Percentiles rank a stretch among this genome's conserved stretches.
These are phyloP conservation scores for Ceramica pisi DNA, from an alignment of 2,888 invertebrate species.

Conservation along the genomic window DNA sequence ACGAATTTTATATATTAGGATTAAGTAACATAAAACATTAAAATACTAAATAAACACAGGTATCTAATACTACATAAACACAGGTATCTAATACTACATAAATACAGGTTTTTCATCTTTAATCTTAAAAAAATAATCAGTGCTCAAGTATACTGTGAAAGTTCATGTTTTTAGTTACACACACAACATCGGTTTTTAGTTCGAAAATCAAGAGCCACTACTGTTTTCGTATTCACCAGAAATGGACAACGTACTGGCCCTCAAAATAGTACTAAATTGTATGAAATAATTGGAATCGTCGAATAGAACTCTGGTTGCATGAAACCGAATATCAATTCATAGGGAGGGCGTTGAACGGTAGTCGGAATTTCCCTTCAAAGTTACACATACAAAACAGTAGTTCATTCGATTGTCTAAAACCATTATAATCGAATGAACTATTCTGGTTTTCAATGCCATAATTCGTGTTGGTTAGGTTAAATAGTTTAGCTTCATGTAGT, in stretches of 20 bases:
- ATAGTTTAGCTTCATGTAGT: not conserved
- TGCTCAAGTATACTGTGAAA: no score
- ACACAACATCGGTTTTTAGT: no score
- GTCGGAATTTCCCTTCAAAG: constrained; percentile 6
- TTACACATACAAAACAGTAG: not conserved
- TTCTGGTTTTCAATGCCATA: constrained; percentile 3
- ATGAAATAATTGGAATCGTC: not conserved
- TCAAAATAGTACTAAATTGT: not conserved
- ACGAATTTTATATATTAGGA: no score
- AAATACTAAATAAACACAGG: no score
- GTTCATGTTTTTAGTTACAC: no score
- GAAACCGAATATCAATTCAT: not conserved
- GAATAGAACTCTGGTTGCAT: not conserved
- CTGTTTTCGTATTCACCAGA: not conserved
- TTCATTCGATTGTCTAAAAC: not conserved
- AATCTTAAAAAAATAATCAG: no score
- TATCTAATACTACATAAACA: no score
- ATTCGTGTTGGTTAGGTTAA: not conserved
- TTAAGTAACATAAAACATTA: no score
- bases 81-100: no score
- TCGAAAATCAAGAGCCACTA: not conserved
- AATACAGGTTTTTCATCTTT: no score
- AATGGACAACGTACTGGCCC: not conserved
- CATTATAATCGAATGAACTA: not conserved
- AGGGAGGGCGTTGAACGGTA: no score